A percentile compares a stretch with the other conserved stretches of the same genome.
These are phyloP conservation scores for Perithous albicinctus DNA, from an alignment of 2,888 invertebrate genomes.

Conservation along the genomic window DNA sequence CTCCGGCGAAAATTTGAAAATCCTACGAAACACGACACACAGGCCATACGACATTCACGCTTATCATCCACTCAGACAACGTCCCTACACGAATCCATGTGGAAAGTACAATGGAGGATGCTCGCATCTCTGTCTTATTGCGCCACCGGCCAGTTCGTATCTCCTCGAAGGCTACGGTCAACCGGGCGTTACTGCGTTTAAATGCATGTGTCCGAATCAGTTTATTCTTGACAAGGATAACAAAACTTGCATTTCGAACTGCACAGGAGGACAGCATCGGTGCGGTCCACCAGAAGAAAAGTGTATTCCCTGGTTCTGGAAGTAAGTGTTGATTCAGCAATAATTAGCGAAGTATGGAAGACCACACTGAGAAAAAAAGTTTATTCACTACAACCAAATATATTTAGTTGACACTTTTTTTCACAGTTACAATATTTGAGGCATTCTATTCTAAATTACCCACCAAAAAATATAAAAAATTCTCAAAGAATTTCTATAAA, in stretches of 20 bases:
- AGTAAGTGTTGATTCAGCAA: constrained; percentile 86
- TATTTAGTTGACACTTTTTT: too few species aligned
- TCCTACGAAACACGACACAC: constrained; percentile 96
- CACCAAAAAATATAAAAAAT: too few species aligned
- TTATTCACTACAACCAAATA: too few species aligned
- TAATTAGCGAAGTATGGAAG: too few species aligned
- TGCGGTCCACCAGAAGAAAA: constrained; percentile 90
- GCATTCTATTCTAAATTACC: too few species aligned
- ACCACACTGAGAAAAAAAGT: too few species aligned
- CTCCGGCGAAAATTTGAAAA: constrained; percentile 90
- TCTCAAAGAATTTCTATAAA: too few species aligned
- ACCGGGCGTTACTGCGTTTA: constrained; percentile 91
- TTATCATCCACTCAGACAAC: constrained; percentile 95
- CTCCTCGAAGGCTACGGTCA: constrained; percentile 92
- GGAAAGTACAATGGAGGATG: constrained; percentile 97
- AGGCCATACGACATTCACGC: constrained; percentile 97
- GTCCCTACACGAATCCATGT: constrained; percentile 95
- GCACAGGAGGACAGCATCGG: constrained; percentile 94
- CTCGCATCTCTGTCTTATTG: constrained; percentile 96
- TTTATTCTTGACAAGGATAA: constrained; percentile 93
- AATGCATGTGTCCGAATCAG: constrained; percentile 98
- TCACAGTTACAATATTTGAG: too few species aligned
- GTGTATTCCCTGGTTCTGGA: constrained; percentile 93
- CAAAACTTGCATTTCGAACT: constrained; percentile 97
- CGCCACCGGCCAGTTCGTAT: constrained; percentile 93